phyloP scores from a whole-genome alignment of 2,888 invertebrate genomes.

The Phengaris arion region DNA sequence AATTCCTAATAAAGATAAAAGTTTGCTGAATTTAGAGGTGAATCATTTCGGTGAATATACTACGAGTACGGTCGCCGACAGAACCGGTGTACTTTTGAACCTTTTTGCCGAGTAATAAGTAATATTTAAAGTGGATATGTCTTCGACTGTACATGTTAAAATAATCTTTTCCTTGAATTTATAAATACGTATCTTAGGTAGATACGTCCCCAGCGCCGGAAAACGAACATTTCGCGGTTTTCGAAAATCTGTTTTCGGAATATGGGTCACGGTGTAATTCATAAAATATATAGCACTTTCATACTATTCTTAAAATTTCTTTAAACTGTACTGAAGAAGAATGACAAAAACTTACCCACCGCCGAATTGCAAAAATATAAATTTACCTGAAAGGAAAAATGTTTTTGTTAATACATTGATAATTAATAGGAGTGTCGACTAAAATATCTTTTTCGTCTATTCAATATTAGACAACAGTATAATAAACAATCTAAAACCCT shows the following conservation, averaged over 20 bases:
- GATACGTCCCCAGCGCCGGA: background rate
- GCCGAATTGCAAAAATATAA: background rate
- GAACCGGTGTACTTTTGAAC: no score
- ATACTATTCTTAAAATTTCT: background rate
- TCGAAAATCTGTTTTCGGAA: background rate
- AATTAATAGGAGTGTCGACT: background rate
- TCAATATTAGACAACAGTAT: no score
- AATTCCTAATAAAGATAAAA: background rate
- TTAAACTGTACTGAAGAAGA: background rate
- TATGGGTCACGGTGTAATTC: no score
- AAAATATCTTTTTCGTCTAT: no score
- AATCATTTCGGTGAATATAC: no score
- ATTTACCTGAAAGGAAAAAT: constrained; percentile 19
- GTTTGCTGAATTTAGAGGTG: background rate
- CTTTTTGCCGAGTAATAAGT: no score
- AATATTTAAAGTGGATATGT: background rate
- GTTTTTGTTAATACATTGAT: constrained; percentile 1
- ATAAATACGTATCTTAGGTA: background rate
- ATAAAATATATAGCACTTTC: background rate
- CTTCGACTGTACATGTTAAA: background rate
- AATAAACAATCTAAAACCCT: no score
- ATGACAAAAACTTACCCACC: background rate
- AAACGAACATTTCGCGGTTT: background rate
- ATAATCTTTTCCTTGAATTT: background rate
- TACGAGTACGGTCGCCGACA: no score